Evolutionary conservation across 2,888 invertebrate genomes (phyloP), one percentile per base, ranked within the genome.

Genomic region (Chydorus sphaericus): DNA sequence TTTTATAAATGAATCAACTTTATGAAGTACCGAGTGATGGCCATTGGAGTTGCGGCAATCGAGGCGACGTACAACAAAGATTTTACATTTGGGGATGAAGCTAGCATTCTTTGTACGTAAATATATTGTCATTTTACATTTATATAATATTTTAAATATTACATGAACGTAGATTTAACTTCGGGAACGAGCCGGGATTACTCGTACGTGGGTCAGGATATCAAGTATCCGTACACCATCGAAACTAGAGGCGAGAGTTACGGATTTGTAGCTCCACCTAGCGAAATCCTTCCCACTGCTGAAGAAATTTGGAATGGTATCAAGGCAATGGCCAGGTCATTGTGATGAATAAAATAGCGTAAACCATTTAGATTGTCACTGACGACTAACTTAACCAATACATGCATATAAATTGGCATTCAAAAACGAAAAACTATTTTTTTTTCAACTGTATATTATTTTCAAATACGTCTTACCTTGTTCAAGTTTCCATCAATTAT

Each of bases 221-320:
- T 50, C 4, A 26, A 28, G 8, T 56, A 56, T 28, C 20, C 56
- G 5, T 56, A 49, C 30, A 33, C 51, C 8, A 48, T 56, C 7
- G 56, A 56, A 28, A 23, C 44, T 18, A 50, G 44, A 16, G 44
- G 56, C 2, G 38, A 51, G 26, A 36, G 38, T 18, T 28, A 36
- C n/a, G 50, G 50, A 28, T 56, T 56, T 23, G 36, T 49, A 7
- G 37, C 44, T 4, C 56, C 56, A 5, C 50, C 56, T 3, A 38
- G 44, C 14, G 49, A 56, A 37, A 56, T 56, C 20, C 16, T 56
- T 62, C 78, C 79, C 1, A 83, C 86, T 1, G 85, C 82, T 18
- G 77, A 76, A 62, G 88, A 88, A 68, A 84, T 82, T 5, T 73
- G 82, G 57, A 83, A 83, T 4, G 85, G 82, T 10, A 71, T 85